Evolutionary conservation across 2,797 vertebrate genomes (phyloP).

Genomic region (Lerista edwardsae): DNA sequence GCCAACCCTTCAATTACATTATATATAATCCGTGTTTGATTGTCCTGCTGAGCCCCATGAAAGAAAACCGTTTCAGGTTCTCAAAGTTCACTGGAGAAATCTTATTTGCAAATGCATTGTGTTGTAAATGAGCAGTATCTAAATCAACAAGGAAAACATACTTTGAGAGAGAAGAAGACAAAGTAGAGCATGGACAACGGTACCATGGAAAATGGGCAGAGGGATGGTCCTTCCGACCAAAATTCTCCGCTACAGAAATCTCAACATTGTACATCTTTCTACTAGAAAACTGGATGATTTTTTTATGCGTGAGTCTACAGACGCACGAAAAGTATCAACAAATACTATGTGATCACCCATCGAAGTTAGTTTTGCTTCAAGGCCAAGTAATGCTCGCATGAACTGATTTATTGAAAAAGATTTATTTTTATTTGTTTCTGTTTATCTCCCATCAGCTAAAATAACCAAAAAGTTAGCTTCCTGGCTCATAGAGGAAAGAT

Average conservation of each 20-base stretch:
- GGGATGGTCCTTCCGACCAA: not conserved
- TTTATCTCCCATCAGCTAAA: too few species aligned
- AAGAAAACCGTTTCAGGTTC: slow-evolving; percentile 30
- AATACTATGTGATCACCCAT: not conserved
- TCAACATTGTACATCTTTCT: slow-evolving; percentile 9
- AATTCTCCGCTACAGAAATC: not conserved
- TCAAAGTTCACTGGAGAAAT: slow-evolving; percentile 39
- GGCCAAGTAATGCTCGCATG: not conserved
- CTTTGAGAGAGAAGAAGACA: slow-evolving; percentile 10
- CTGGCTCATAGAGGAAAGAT: too few species aligned
- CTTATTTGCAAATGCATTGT: slow-evolving; percentile 5
- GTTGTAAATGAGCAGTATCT: slow-evolving; percentile 15
- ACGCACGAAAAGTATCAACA: not conserved
- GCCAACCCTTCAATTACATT: slow-evolving; percentile 41
- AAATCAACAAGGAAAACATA: slow-evolving; percentile 24
- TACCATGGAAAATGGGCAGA: rapidly evolving
- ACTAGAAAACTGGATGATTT: not conserved
- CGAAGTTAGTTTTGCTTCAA: slow-evolving; percentile 25
- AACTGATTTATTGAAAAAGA: not conserved
- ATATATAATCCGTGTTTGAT: slow-evolving; percentile 44
- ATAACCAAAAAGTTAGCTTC: too few species aligned
- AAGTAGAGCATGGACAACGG: not conserved
- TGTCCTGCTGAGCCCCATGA: slow-evolving; percentile 7
- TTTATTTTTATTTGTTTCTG: not conserved
- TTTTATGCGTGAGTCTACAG: not conserved